Evolutionary conservation across 1,140 invertebrate species (phyloP), one percentile per base, ranked within the genome.

Genomic region (Drosophila bocki): DNA sequence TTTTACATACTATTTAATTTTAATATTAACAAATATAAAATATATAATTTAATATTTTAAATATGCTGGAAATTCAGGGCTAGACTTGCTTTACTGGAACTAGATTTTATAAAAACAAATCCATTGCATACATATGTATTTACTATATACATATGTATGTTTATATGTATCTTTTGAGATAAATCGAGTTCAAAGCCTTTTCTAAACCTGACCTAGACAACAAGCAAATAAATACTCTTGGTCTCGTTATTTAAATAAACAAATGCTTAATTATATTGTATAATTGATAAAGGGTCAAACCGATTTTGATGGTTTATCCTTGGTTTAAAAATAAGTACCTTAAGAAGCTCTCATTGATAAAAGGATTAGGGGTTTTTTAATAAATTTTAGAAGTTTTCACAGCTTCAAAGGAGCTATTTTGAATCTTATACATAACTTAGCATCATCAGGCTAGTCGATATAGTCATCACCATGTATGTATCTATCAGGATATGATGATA

Each of bases 171-270:
- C 7, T 19, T 19, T 19, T 19, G 3, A 29, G 3, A 4, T 29
- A 50, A 17, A 19, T 33, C 1, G 50, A 33, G 50, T 7, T 53
- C 50, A 19, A 53, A 53, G 32, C 1, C 6, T 35, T 4, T 53
- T 13, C 1, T 19, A 44, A 58, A 33, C 53, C 51, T 80, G 78
- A 80, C 78, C 78, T 76, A 59, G 59, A 13, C 63, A 81, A 81
- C 51, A 47, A 17, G n/a, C 17, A 47, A 53, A 39, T 32, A 32
- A 70, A 70, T 15, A 47, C 26, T 37, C 12, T 37, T 22, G 12
- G 32, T 29, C 35, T 57, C 5, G 5, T 12, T 56, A 26, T 6
- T 26, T 57, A 2, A 15, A 35, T 57, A 41, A 39, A 26, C 19
- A 26, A 26, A 57, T 22, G 13, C 9, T 11, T 44, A 19, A 9